A percentile compares a stretch with the other conserved stretches of the same genome.
Evolutionary conservation across 2,113 vertebrate genomes (phyloP).

Genomic region (Cercopithecus mona): DNA sequence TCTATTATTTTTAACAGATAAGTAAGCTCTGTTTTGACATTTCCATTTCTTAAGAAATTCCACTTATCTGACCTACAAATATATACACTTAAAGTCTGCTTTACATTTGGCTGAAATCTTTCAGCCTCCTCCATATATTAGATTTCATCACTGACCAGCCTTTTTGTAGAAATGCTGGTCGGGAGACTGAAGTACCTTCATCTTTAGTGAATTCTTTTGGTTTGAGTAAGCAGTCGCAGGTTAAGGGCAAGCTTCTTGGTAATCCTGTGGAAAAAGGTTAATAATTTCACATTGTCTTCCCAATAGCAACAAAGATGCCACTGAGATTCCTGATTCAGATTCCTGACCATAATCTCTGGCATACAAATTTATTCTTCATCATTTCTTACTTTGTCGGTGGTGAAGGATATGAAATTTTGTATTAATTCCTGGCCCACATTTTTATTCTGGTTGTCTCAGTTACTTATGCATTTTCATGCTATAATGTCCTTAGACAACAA

Average conservation of each 20-base stretch:
- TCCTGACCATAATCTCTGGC: not conserved
- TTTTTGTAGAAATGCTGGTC: not conserved
- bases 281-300: not conserved
- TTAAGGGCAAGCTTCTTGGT: not conserved
- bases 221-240: no score
- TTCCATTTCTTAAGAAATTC: not conserved
- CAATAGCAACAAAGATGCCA: not conserved
- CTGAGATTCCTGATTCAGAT: not conserved
- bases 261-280: not conserved
- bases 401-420: not conserved
- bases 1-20: not conserved
- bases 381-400: not conserved
- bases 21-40: not conserved
- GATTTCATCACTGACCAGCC: not conserved
- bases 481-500: not conserved
- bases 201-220: not conserved
- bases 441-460: not conserved
- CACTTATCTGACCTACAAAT: not conserved
- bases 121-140: accelerated
- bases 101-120: not conserved
- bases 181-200: not conserved
- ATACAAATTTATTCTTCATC: not conserved
- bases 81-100: not conserved
- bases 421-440: not conserved
- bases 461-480: not conserved